Evolutionary conservation across 2,888 invertebrate genomes (phyloP).

Genomic region (Drosophila rubida): DNA sequence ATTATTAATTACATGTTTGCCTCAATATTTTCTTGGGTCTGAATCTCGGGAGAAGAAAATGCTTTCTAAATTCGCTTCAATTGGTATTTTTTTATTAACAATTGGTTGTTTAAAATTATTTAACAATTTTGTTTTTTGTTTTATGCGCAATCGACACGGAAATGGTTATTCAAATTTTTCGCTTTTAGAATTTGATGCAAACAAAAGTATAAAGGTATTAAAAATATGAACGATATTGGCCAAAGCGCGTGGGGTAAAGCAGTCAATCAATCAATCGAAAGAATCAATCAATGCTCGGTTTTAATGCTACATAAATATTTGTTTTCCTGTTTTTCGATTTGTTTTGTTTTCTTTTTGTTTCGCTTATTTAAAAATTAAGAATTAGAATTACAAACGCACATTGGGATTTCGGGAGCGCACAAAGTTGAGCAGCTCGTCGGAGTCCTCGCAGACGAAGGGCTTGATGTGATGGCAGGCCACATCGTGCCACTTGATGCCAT

Average conservation of each 20-base stretch:
- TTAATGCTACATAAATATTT: slow-evolving; percentile 77
- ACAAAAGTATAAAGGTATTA: slow-evolving; percentile 48
- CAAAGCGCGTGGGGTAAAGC: slow-evolving; percentile 54
- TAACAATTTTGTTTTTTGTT: slow-evolving; percentile 76
- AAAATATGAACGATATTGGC: slow-evolving; percentile 52
- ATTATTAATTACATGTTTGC: no score
- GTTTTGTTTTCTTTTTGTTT: slow-evolving; percentile 16
- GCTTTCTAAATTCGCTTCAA: slow-evolving; percentile 53
- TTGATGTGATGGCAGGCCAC: slow-evolving; percentile 94
- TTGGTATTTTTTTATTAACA: slow-evolving; percentile 76
- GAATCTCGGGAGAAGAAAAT: not conserved
- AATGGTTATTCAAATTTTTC: slow-evolving; percentile 65
- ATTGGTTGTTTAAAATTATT: slow-evolving; percentile 75
- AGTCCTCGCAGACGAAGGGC: slow-evolving; percentile 96
- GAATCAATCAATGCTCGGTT: slow-evolving; percentile 58
- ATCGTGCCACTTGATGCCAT: slow-evolving; percentile 94
- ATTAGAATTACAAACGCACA: slow-evolving; percentile 86
- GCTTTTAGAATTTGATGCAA: slow-evolving; percentile 56
- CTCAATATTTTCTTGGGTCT: no score
- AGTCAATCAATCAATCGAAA: slow-evolving; percentile 49
- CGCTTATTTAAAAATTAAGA: slow-evolving; percentile 43
- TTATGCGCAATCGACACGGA: slow-evolving; percentile 59
- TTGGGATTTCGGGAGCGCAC: slow-evolving; percentile 95
- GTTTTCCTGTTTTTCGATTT: slow-evolving; percentile 28
- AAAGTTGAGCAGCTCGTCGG: slow-evolving; percentile 94